Evolutionary conservation across 2,113 vertebrate species (phyloP), one percentile per base, ranked within the genome.

Genomic region (Pampusana beccarii): DNA sequence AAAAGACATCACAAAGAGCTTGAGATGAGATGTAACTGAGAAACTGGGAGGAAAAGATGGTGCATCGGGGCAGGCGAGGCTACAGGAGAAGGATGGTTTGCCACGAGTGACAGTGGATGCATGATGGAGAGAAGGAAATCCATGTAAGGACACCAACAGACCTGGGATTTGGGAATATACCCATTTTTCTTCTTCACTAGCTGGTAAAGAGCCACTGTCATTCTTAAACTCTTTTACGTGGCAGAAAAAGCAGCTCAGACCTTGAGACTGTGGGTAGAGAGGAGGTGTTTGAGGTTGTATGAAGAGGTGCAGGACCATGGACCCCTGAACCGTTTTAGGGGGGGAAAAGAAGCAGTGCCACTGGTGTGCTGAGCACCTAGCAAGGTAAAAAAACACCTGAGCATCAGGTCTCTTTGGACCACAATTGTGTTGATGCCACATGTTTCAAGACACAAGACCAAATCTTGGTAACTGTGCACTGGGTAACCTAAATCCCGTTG

Each of bases 141-240:
- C 34, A 10, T 25, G 23, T 13, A 44, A 92, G 11, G 1, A 5
- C 24, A 51, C 8, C 23, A n/a, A 19, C 0, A 1, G 51, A 46
- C 25, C 10, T 16, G 11, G 3, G 8, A 72, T 77, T 72, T 80
- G 80, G 36, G 50, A 86, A 78, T 36, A 33, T 3, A 53, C 1
- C 4, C 3, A 2, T 36, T 92, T 91, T 72, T 16, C 40, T 79
- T 82, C 60, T 71, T 64, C 50, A 29, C 20, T 62, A 69, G 13
- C 26, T 58, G 46, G 10, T 14, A 28, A 82, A 69, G 8, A 51
- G 36, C 15, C 5, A 0, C 38, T 88, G 18, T 34, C 38, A 69
- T 2, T 34, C n/a, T 25, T 54, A 54, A 78, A 88, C 10, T 13
- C 21, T 78, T 80, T 33, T 51, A 8, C 25, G 46, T 0, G 2